A percentile compares a stretch with the other conserved stretches of the same genome.
Evolutionary conservation across 2,888 invertebrate species (phyloP).

Genomic region (Pterostichus madidus): DNA sequence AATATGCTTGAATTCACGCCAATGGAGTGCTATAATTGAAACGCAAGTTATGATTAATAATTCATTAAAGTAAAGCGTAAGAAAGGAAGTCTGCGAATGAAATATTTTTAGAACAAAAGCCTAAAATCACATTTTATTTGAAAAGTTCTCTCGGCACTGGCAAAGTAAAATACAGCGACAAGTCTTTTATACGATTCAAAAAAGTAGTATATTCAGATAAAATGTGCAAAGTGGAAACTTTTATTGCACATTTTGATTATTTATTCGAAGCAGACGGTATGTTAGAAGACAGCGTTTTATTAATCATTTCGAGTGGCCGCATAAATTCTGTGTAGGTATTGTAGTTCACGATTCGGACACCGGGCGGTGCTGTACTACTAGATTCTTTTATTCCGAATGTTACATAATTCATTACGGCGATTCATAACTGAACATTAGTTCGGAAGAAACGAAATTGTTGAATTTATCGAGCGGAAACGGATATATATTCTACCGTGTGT

Average conservation of each 20-base stretch:
- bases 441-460: constrained; percentile 57
- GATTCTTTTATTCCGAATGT: constrained; percentile 48
- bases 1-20: not conserved
- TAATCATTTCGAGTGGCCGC: constrained; percentile 50
- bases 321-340: constrained; percentile 51
- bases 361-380: constrained; percentile 22
- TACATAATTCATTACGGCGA: constrained; percentile 55
- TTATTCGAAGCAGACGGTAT: constrained; percentile 56
- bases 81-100: constrained; percentile 25
- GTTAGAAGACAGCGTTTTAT: constrained; percentile 55
- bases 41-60: constrained; percentile 38
- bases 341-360: constrained; percentile 41
- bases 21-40: constrained; percentile 48
- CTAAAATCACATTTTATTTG: constrained; percentile 55
- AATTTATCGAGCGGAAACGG: constrained; percentile 57
- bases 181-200: constrained; percentile 53
- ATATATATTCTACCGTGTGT: constrained; percentile 44
- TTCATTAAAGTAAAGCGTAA: constrained; percentile 13
- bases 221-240: constrained; percentile 55
- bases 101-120: constrained; percentile 49
- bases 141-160: constrained; percentile 19
- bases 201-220: constrained; percentile 54
- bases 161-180: constrained; percentile 37
- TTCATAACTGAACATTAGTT: constrained; percentile 58
- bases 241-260: constrained; percentile 56